A percentile compares a stretch with the other conserved stretches of the same genome.
These are phyloP conservation scores for Enoplosus armatus DNA, from an alignment of 2,797 vertebrate genomes.

Conservation along the genomic window DNA sequence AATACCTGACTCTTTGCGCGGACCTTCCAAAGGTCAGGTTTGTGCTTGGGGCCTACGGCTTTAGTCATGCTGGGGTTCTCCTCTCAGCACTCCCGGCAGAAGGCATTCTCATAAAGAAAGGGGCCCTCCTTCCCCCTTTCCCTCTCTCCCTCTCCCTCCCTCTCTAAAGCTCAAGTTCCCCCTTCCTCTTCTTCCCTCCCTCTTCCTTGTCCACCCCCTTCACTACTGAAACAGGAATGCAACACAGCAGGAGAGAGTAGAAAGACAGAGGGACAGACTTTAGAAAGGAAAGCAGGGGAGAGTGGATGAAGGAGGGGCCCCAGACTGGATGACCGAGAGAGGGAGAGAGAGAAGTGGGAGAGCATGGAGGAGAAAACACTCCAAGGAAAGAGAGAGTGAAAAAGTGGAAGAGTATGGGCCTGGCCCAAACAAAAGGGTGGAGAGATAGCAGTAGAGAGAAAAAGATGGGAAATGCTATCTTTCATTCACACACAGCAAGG, in stretches of 20 bases:
- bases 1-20: conserved; percentile 88
- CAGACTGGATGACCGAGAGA: conserved; percentile 66
- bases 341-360: conserved; percentile 62
- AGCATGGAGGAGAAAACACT: conserved; percentile 52
- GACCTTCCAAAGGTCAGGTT: conserved; percentile 83
- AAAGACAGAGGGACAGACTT: conserved; percentile 78
- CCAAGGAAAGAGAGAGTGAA: conserved; percentile 53
- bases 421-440: conserved; percentile 73
- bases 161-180: conserved; percentile 83
- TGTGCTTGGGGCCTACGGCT: conserved; percentile 85
- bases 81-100: conserved; percentile 84
- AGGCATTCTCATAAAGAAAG: conserved; percentile 90
- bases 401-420: conserved; percentile 72
- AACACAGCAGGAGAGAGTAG: conserved; percentile 82
- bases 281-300: conserved; percentile 73
- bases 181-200: conserved; percentile 70
- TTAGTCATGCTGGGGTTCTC: conserved; percentile 87
- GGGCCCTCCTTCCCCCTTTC: conserved; percentile 83
- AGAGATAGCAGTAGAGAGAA: conserved; percentile 61
- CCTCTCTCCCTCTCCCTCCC: conserved; percentile 63
- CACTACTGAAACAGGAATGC: conserved; percentile 84
- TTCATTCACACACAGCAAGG: conserved; percentile 72
- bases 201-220: conserved; percentile 77
- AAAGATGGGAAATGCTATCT: conserved; percentile 68
- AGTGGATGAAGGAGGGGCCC: conserved; percentile 65